A percentile compares a stretch with the other conserved stretches of the same genome.
phyloP scores from a whole-genome alignment of 1,140 invertebrate species.

The Tachypleus tridentatus region DNA sequence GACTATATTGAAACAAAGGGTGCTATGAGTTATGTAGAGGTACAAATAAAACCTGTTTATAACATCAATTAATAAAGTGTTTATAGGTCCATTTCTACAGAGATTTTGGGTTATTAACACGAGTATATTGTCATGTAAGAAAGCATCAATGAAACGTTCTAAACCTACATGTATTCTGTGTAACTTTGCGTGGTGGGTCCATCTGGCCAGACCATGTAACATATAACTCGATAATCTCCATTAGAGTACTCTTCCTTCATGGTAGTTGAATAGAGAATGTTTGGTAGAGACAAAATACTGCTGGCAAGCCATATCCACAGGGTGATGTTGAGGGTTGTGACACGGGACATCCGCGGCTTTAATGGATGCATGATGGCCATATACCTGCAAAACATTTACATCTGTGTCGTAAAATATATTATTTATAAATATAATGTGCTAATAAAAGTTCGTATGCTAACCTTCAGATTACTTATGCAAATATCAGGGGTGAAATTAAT shows the following conservation, averaged over 20 bases:
- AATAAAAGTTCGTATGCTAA: too few species aligned
- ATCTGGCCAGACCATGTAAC: conserved; percentile 54
- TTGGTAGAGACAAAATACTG: conserved; percentile 62
- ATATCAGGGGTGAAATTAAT: too few species aligned
- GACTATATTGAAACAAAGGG: too few species aligned
- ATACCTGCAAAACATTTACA: conserved; percentile 39
- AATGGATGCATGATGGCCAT: conserved; percentile 80
- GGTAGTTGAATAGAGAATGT: conserved; percentile 66
- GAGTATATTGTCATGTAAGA: too few species aligned
- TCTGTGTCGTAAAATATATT: too few species aligned
- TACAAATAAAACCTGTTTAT: too few species aligned
- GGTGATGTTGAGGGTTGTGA: conserved; percentile 66
- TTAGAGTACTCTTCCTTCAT: conserved; percentile 44
- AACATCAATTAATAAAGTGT: too few species aligned
- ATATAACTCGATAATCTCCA: conserved; percentile 48
- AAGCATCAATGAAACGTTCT: background rate
- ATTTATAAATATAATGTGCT: too few species aligned
- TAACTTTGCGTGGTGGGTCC: conserved; percentile 52
- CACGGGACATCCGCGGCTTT: conserved; percentile 58
- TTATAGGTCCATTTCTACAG: too few species aligned
- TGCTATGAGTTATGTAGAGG: too few species aligned
- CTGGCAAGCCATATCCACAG: conserved; percentile 57
- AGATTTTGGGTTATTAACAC: too few species aligned
- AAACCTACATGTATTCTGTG: conserved; percentile 64
- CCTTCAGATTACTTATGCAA: too few species aligned